Evolutionary conservation across 1,140 invertebrate genomes (phyloP).

Genomic region (Drosophila pectinifera): DNA sequence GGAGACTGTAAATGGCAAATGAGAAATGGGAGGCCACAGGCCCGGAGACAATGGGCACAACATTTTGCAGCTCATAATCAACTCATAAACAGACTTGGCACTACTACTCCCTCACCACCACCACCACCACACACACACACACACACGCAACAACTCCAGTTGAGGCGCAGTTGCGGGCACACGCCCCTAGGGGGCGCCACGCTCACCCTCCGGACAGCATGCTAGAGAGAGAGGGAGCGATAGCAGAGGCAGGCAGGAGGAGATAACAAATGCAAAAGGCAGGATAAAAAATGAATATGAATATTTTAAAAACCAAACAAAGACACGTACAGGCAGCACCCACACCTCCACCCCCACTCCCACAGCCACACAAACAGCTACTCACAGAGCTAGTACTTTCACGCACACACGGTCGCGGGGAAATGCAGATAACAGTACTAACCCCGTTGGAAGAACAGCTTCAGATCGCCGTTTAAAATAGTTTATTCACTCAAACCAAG

Average conservation of each 20-base stretch:
- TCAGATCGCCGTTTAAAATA: conserved; percentile 8
- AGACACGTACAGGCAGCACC: conserved; percentile 6
- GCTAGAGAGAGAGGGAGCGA: background rate
- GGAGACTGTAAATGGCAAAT: background rate
- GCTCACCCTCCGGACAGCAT: conserved; percentile 8
- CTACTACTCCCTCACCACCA: background rate
- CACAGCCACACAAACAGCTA: background rate
- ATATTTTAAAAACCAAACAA: conserved; percentile 56
- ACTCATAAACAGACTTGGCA: conserved; percentile 46
- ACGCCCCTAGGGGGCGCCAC: conserved; percentile 29
- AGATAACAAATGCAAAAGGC: conserved; percentile 34
- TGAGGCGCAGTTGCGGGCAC: conserved; percentile 48
- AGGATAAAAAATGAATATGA: conserved; percentile 37
- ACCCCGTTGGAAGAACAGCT: background rate
- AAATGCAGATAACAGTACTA: conserved; percentile 10
- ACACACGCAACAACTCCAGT: conserved; percentile 17
- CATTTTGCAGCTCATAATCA: conserved; percentile 43
- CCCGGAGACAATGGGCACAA: conserved; percentile 12
- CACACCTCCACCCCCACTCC: background rate
- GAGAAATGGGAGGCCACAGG: background rate
- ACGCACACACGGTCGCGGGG: background rate
- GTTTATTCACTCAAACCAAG: background rate
- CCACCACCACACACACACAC: no score
- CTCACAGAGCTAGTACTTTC: background rate
- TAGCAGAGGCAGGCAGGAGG: background rate